Conservation (phyloP, 2,888 invertebrate species). For the Fabriciana adippe region DNA sequence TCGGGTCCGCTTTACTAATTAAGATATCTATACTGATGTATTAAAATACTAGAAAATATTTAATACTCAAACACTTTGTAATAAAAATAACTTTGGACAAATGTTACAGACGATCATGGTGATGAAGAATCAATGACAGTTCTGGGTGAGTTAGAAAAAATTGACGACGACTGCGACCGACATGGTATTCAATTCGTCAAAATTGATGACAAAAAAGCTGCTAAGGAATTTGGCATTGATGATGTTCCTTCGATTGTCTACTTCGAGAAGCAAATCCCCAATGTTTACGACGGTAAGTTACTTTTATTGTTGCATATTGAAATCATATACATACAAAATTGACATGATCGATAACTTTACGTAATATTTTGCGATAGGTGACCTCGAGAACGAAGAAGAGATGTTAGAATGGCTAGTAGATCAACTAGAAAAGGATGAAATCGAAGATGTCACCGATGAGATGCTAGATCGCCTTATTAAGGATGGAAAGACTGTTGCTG, state of each 20-base stretch:
- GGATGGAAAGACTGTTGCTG: conserved; percentile 93
- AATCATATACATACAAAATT: neutral
- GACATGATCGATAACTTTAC: conserved; percentile 1
- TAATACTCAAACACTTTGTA: no score
- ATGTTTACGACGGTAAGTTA: conserved; percentile 90
- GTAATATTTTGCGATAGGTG: conserved; percentile 73
- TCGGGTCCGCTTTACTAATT: no score
- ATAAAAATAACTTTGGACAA: neutral
- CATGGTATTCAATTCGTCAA: conserved; percentile 96
- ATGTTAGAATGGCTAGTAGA: conserved; percentile 93
- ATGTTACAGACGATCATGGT: conserved; percentile 91
- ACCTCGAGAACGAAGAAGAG: conserved; percentile 93
- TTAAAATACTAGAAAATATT: no score
- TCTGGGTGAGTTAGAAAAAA: conserved; percentile 93
- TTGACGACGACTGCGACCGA: conserved; percentile 96
- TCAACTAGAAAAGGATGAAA: conserved; percentile 95
- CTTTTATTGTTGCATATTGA: neutral
- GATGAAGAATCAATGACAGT: conserved; percentile 94
- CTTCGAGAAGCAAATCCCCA: conserved; percentile 96
- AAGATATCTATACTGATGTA: no score
- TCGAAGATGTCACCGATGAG: conserved; percentile 96
- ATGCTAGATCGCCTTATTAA: conserved; percentile 95
- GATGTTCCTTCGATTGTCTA: conserved; percentile 92
- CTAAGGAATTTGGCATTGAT: conserved; percentile 93
- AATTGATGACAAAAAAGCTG: conserved; percentile 93